Percentiles rank a stretch among this genome's conserved stretches.
phyloP scores from a whole-genome alignment of 2,888 invertebrate species.

The Xanthorhoe spadicearia region DNA sequence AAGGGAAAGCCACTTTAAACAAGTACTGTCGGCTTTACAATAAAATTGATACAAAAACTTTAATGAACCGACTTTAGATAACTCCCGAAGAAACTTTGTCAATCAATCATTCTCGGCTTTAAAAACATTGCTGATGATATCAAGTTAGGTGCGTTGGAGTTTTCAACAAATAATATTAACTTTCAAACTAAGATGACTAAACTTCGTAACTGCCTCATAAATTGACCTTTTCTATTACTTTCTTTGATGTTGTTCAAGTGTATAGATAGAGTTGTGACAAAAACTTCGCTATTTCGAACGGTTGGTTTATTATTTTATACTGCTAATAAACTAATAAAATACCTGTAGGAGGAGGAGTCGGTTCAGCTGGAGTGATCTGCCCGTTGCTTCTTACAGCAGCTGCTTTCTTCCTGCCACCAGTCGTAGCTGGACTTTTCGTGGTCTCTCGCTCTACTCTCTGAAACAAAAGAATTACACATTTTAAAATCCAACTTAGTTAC shows the following conservation, averaged over 20 bases:
- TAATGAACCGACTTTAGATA: conserved; percentile 29
- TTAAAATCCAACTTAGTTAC: conserved; percentile 29
- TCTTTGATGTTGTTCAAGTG: conserved; percentile 31
- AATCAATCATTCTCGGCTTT: conserved; percentile 51
- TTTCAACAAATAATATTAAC: conserved; percentile 47
- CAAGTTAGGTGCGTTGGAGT: conserved; percentile 33
- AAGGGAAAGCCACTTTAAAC: conserved; percentile 6
- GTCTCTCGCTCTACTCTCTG: conserved; percentile 78
- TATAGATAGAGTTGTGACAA: background rate
- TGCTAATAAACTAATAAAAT: background rate
- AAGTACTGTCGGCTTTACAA: conserved; percentile 16
- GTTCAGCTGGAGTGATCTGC: conserved; percentile 67
- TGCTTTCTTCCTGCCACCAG: conserved; percentile 75
- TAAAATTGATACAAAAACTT: conserved; percentile 26
- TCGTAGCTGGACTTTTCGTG: conserved; percentile 77
- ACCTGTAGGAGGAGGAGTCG: conserved; percentile 70
- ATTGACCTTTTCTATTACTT: conserved; percentile 41
- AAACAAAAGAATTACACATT: conserved; percentile 50
- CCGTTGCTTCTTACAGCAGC: conserved; percentile 75
- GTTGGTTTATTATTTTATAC: conserved; percentile 3
- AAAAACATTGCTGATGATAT: conserved; percentile 44
- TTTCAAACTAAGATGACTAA: conserved; percentile 46
- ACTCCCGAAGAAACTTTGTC: conserved; percentile 38
- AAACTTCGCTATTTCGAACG: background rate
- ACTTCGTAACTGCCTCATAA: conserved; percentile 49